Conservation (phyloP, 2,888 invertebrate species). For the Acrocyrtus sp. region DNA sequence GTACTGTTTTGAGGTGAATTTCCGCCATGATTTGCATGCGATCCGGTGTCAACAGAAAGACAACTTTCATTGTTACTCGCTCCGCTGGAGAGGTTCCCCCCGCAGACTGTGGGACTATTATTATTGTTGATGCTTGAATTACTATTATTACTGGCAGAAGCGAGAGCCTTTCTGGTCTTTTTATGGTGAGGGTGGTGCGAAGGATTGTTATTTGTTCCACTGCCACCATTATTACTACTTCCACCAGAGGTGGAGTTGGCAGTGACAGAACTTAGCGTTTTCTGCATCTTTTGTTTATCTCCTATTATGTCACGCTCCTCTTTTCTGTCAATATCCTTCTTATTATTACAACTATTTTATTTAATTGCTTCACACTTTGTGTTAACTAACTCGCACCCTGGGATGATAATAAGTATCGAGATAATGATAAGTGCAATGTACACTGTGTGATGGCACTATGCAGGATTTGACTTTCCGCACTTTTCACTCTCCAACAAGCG, state of each 20-base stretch:
- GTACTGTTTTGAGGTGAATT: conserved; percentile 8
- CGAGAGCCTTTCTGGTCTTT: conserved; percentile 28
- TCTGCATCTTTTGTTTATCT: conserved; percentile 28
- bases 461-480: background rate
- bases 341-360: conserved; percentile 17
- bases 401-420: background rate
- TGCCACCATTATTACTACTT: conserved; percentile 9
- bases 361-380: conserved; percentile 46
- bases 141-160: too few relatives aligned
- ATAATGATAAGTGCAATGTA: conserved; percentile 15
- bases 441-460: background rate
- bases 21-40: background rate
- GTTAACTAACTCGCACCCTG: background rate
- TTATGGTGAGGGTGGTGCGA: conserved; percentile 34
- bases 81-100: background rate
- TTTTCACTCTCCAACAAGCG: conserved; percentile 9
- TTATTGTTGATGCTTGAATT: conserved; percentile 2
- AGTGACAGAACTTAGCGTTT: conserved; percentile 12
- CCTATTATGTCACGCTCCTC: conserved; percentile 4
- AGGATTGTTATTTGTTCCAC: conserved; percentile 16
- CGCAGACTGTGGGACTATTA: too few relatives aligned
- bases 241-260: background rate
- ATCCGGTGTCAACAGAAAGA: background rate
- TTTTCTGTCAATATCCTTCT: conserved; percentile 12
- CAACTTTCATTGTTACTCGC: background rate